phyloP scores from a whole-genome alignment of 2,113 vertebrate species.

The Oryzias curvinotus region DNA sequence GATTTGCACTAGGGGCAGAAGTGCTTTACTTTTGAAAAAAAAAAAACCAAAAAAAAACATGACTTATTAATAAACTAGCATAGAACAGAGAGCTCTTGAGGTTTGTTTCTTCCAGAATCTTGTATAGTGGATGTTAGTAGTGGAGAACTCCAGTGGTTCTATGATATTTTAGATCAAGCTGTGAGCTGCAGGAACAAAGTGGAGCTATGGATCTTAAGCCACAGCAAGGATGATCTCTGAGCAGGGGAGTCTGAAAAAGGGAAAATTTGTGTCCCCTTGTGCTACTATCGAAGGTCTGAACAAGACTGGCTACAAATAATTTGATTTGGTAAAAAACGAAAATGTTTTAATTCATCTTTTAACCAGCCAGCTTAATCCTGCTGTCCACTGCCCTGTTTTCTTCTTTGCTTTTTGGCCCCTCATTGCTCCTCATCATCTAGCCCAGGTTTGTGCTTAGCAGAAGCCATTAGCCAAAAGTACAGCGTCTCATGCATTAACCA shows the following conservation, averaged over 20 bases:
- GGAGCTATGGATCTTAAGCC: not conserved
- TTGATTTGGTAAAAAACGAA: too few relatives aligned
- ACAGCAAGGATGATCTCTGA: not conserved
- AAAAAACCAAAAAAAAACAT: not conserved
- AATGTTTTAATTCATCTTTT: not conserved
- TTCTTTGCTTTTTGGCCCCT: constrained; percentile 8
- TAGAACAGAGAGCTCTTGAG: not conserved
- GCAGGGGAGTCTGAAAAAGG: not conserved
- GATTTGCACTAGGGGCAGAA: too few relatives aligned
- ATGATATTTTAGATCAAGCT: not conserved
- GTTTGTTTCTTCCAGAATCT: not conserved
- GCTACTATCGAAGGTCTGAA: not conserved
- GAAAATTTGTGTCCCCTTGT: not conserved
- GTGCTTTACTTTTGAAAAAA: not conserved
- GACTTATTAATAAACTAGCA: not conserved
- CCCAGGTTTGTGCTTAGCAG: constrained; percentile 46
- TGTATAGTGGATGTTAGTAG: not conserved
- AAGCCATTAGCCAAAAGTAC: constrained; percentile 59
- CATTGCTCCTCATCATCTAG: constrained; percentile 30
- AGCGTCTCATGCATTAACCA: constrained; percentile 64
- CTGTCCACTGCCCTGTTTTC: constrained; percentile 2
- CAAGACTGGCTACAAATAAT: too few relatives aligned
- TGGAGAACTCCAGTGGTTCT: not conserved
- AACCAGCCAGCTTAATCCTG: not conserved
- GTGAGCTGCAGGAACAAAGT: not conserved